Evolutionary conservation across 2,888 invertebrate species (phyloP).

Genomic region (Acheta domesticus): DNA sequence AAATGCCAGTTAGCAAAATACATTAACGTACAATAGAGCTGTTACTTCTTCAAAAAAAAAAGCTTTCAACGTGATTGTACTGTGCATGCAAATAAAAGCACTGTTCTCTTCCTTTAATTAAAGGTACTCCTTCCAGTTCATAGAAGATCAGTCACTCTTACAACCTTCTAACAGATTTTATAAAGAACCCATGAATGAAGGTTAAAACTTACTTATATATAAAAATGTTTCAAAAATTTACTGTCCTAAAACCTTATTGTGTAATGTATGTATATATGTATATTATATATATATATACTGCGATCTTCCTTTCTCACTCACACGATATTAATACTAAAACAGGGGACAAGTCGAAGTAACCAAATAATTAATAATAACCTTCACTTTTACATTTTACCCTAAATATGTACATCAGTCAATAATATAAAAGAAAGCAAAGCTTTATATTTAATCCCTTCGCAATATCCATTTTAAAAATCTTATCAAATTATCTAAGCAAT

Average conservation of each 20-base stretch:
- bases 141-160: constrained; percentile 19
- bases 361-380: constrained; percentile 39
- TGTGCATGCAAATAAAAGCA: constrained; percentile 35
- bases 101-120: constrained; percentile 27
- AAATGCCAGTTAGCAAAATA: constrained; percentile 38
- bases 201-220: constrained; percentile 21
- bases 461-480: constrained; percentile 30
- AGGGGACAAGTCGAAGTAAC: constrained; percentile 41
- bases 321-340: constrained; percentile 35
- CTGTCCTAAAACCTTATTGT: constrained; percentile 18
- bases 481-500: constrained; percentile 9
- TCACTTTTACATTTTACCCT: constrained; percentile 35
- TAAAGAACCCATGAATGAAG: constrained; percentile 25
- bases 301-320: constrained; percentile 25
- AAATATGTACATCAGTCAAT: constrained; percentile 40
- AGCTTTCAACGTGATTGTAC: constrained; percentile 28
- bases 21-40: constrained; percentile 37
- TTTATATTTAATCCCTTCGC: constrained; percentile 31
- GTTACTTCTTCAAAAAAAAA: constrained; percentile 25
- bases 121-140: constrained; percentile 12
- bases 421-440: constrained; percentile 35
- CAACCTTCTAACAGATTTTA: constrained; percentile 20
- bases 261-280: constrained; percentile 18
- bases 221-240: constrained; percentile 18
- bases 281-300: constrained; percentile 11